Evolutionary conservation across 2,113 vertebrate species (phyloP), one percentile per base, ranked within the genome.

Genomic region (Zosterops hypoxanthus): DNA sequence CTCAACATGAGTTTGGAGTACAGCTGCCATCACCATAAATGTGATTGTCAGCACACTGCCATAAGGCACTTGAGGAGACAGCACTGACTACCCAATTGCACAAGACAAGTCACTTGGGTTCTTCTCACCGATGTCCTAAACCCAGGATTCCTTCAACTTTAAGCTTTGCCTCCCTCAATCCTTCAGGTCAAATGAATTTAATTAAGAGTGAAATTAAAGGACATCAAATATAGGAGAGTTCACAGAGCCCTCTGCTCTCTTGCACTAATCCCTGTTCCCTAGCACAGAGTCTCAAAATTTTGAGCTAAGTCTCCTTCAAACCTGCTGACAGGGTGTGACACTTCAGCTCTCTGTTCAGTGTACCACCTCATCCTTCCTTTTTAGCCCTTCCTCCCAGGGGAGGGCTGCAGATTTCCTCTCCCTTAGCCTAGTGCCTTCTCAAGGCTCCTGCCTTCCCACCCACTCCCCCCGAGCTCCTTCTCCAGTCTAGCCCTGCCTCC

Each of bases 301-400:
- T 66, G 52, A 86, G 24, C 47, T 14, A 55, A 88, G 24, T 12
- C 52, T 73, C 39, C 72, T 77, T 66, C 68, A 59, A 12, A 73
- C 25, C 33, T 73, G 23, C 59, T 81, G 71, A 52, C 53, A 68
- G 83, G 52, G 55, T 78, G 90, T 73, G 64, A 82, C 42, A 73
- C 50, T 90, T 72, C 71, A 65, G n/a, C 11, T 34, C 78, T 60
- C 76, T 71, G 50, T 9, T 92, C 72, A 56, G 44, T 2, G 59
- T 55, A 90, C 65, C 83, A 94, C 94, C 77, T 89, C 73, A 95
- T 84, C 81, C 91, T 96, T 94, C 91, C 82, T 90, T 88, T 92
- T 56, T 71, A 88, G 79, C 36, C 55, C 36, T 92, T 94, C 94
- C 92, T 94, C 94, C 90, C 95, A 33, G 14, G 75, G 68, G 63